These are phyloP conservation scores for Lepidurus couesii DNA, from an alignment of 1,140 invertebrate genomes.

Conservation along the genomic window DNA sequence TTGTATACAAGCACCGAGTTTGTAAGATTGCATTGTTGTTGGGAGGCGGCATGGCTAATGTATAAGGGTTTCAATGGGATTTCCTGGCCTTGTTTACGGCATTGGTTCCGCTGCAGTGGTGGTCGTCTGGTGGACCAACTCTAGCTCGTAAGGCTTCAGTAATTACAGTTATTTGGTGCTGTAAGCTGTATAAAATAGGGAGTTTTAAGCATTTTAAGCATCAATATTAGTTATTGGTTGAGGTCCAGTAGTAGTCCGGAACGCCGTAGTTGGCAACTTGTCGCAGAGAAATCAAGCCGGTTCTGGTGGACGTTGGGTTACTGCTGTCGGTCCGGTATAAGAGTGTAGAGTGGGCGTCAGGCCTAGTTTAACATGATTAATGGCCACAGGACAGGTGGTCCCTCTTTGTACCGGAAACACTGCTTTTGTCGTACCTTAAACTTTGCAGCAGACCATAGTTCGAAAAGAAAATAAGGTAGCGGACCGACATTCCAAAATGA, in stretches of 20 bases:
- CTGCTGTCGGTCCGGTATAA: background rate
- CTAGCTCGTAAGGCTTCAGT: background rate
- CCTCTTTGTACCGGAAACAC: constrained; percentile 17
- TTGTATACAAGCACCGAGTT: background rate
- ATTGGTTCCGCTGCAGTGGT: background rate
- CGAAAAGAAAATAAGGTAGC: background rate
- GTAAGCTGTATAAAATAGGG: background rate
- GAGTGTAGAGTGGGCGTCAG: background rate
- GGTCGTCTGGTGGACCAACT: background rate
- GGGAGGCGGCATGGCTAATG: background rate
- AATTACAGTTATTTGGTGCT: background rate
- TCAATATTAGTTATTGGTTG: background rate
- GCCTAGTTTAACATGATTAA: constrained; percentile 19
- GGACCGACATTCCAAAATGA: background rate
- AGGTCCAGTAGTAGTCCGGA: background rate
- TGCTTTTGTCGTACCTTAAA: background rate
- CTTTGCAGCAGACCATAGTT: background rate
- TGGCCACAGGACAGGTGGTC: background rate
- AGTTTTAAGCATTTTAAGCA: constrained; percentile 15
- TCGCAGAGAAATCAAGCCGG: background rate
- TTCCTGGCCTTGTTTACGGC: background rate
- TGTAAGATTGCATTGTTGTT: background rate
- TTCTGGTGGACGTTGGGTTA: too few relatives aligned
- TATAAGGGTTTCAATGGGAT: background rate
- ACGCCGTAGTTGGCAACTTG: background rate